Conservation (phyloP, 1,140 invertebrate genomes). For the Periplaneta americana region DNA sequence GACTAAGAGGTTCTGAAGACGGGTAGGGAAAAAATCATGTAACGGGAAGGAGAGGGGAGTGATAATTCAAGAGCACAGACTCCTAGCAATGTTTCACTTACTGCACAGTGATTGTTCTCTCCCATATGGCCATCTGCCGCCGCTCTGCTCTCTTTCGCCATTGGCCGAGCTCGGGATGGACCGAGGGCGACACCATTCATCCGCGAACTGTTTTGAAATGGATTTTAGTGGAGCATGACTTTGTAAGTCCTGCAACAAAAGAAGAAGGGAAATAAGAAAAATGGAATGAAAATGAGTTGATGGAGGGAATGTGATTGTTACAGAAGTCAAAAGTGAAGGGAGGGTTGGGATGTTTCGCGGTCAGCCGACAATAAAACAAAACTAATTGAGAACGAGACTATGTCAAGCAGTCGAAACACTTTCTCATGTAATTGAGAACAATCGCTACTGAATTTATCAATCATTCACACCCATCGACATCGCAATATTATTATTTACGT, state of each 20-base stretch:
- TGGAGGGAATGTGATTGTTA: not conserved
- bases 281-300: not conserved
- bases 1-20: not conserved
- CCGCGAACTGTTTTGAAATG: not conserved
- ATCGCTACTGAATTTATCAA: not conserved
- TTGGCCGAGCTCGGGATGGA: not conserved
- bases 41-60: not conserved
- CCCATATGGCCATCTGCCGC: not conserved
- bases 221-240: conserved; percentile 8
- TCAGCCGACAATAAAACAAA: not conserved
- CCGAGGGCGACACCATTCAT: not conserved
- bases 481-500: too few species aligned
- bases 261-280: not conserved
- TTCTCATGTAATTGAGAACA: not conserved
- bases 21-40: not conserved
- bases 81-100: not conserved
- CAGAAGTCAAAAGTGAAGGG: not conserved
- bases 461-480: too few species aligned
- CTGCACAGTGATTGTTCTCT: not conserved
- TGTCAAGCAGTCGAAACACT: not conserved
- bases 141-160: not conserved
- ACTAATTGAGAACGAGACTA: not conserved
- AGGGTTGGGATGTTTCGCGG: not conserved
- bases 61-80: not conserved
- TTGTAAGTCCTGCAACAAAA: not conserved